These are phyloP conservation scores for Elymnias hypermnestra DNA, from an alignment of 1,140 invertebrate genomes.

Conservation along the genomic window DNA sequence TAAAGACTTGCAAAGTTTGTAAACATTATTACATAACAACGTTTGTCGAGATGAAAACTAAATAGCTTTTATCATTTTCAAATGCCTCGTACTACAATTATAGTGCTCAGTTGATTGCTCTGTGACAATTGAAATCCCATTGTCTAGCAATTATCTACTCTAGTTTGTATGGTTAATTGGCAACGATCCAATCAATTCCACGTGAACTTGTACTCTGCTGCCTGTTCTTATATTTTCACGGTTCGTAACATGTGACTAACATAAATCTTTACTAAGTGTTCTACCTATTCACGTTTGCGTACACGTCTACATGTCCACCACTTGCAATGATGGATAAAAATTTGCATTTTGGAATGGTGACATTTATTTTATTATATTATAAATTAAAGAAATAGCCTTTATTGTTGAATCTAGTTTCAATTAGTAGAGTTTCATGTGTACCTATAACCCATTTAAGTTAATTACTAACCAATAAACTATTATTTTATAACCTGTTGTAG, in stretches of 20 bases:
- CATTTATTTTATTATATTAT: too few relatives aligned
- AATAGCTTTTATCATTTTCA: too few relatives aligned
- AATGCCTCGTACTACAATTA: not conserved
- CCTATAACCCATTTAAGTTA: too few relatives aligned
- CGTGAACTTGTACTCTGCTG: constrained; percentile 20
- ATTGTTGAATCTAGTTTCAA: too few relatives aligned
- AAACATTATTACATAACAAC: not conserved
- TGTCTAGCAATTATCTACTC: constrained; percentile 10
- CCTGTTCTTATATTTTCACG: constrained; percentile 5
- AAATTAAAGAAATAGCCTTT: too few relatives aligned
- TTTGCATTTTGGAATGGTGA: too few relatives aligned
- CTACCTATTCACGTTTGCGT: not conserved
- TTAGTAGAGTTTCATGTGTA: too few relatives aligned
- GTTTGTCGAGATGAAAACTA: too few relatives aligned
- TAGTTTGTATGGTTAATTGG: not conserved
- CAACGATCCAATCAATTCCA: constrained; percentile 15
- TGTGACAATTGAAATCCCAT: constrained; percentile 10
- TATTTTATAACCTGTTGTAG: too few relatives aligned
- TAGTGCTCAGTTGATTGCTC: not conserved
- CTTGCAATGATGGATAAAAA: too few relatives aligned
- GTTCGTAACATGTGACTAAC: constrained; percentile 14
- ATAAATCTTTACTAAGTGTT: constrained; percentile 1
- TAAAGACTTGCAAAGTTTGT: too few relatives aligned
- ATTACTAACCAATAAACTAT: too few relatives aligned
- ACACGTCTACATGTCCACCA: not conserved